phyloP scores from a whole-genome alignment of 2,113 vertebrate genomes.

The Sylvia atricapilla region DNA sequence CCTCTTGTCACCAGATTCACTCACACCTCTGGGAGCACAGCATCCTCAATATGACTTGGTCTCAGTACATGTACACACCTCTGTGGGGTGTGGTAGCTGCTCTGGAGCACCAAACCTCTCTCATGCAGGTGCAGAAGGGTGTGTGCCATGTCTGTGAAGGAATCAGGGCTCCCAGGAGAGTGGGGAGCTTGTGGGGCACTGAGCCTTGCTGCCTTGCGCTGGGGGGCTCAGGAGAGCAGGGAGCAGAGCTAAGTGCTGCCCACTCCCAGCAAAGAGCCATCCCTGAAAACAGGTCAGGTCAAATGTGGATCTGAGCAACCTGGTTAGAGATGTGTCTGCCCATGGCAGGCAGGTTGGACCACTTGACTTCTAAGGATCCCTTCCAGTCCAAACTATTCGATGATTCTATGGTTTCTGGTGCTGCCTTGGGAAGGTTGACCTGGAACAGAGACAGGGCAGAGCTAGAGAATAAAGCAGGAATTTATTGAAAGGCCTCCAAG shows the following conservation, averaged over 20 bases:
- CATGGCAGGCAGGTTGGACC: background rate
- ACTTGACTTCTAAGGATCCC: background rate
- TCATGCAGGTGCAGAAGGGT: background rate
- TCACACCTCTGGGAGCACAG: background rate
- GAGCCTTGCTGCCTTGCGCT: background rate
- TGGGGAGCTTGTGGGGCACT: fast-evolving
- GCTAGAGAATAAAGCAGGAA: background rate
- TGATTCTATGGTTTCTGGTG: background rate
- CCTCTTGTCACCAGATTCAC: conserved; percentile 3
- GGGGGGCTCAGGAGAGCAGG: background rate
- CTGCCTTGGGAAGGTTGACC: background rate
- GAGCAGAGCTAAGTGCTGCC: background rate
- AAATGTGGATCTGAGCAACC: background rate
- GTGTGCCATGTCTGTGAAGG: fast-evolving
- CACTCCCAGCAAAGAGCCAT: fast-evolving
- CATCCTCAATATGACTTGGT: fast-evolving
- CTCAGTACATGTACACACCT: fast-evolving
- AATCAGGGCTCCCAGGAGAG: background rate
- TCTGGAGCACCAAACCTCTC: background rate
- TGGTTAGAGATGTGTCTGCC: background rate
- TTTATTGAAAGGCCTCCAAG: background rate
- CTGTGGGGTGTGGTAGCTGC: background rate
- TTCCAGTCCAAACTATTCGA: background rate
- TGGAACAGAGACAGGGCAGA: background rate
- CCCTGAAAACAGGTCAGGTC: background rate